These are phyloP conservation scores for Melolontha melolontha DNA, from an alignment of 2,888 invertebrate species.

Conservation along the genomic window DNA sequence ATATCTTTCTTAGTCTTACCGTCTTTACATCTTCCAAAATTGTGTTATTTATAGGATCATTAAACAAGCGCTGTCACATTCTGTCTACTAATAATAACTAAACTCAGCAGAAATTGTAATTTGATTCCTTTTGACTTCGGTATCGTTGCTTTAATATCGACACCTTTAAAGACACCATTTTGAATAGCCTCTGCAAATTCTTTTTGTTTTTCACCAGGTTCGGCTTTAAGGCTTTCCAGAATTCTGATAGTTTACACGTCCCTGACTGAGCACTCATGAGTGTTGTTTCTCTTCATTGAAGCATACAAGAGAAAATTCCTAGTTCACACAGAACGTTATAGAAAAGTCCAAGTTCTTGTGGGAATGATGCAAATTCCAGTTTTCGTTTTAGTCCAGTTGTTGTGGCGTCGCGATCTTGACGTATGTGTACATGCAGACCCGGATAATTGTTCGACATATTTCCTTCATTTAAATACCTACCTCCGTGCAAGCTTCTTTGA, in stretches of 20 bases:
- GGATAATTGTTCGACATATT: constrained; percentile 24
- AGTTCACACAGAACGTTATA: constrained; percentile 16
- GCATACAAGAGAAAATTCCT: constrained; percentile 5
- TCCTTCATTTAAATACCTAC: constrained; percentile 26
- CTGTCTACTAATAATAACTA: too few relatives aligned
- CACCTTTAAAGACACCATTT: constrained; percentile 11
- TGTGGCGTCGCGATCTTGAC: constrained; percentile 7
- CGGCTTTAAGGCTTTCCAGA: constrained; percentile 27
- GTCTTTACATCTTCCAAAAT: too few relatives aligned
- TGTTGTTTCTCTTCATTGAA: constrained; percentile 25
- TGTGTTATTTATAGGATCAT: too few relatives aligned
- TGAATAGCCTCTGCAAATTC: constrained; percentile 32
- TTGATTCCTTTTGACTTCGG: too few relatives aligned
- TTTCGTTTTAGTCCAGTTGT: constrained; percentile 10
- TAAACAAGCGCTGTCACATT: constrained; percentile 10
- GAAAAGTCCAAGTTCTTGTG: constrained; percentile 24
- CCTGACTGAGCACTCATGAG: constrained; percentile 9
- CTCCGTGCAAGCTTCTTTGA: constrained; percentile 14
- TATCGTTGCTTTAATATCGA: too few relatives aligned
- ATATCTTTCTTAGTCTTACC: constrained; percentile 14
- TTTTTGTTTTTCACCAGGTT: constrained; percentile 23
- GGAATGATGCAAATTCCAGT: constrained; percentile 6
- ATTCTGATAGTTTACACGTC: constrained; percentile 27
- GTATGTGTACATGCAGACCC: constrained; percentile 7
- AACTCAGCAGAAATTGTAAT: too few relatives aligned